Conservation (phyloP, 2,113 vertebrate genomes). For the Phalacrocorax brasilianus region DNA sequence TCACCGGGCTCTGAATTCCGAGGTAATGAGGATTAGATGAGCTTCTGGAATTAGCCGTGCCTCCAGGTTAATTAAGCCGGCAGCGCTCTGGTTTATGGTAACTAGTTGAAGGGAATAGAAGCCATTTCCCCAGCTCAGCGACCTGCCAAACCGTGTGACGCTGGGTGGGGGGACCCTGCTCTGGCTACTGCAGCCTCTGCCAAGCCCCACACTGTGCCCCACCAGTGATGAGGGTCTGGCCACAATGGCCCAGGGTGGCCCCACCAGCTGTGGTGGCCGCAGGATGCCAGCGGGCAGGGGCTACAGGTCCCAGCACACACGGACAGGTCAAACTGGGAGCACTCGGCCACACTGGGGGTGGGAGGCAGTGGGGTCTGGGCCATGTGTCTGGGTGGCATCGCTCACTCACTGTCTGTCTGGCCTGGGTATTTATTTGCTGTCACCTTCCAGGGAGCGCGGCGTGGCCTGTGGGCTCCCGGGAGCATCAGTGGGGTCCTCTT, state of each 20-base stretch:
- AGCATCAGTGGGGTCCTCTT: rapidly evolving
- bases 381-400: too few relatives aligned
- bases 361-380: neutral
- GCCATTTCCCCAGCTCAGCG: neutral
- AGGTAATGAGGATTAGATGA: neutral
- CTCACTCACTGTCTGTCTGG: neutral
- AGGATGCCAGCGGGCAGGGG: neutral
- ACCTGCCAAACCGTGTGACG: neutral
- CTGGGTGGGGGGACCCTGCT: neutral
- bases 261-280: neutral
- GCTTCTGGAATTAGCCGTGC: neutral
- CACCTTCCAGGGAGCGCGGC: rapidly evolving
- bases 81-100: neutral
- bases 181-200: neutral
- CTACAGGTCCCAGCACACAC: rapidly evolving
- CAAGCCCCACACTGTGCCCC: neutral
- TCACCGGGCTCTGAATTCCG: neutral
- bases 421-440: neutral
- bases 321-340: neutral
- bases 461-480: neutral
- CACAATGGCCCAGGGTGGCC: rapidly evolving
- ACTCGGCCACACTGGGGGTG: rapidly evolving
- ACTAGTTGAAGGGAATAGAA: neutral
- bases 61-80: neutral
- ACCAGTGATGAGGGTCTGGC: rapidly evolving